phyloP scores from a whole-genome alignment of 2,888 invertebrate genomes.

The Pharmacophagus antenor region DNA sequence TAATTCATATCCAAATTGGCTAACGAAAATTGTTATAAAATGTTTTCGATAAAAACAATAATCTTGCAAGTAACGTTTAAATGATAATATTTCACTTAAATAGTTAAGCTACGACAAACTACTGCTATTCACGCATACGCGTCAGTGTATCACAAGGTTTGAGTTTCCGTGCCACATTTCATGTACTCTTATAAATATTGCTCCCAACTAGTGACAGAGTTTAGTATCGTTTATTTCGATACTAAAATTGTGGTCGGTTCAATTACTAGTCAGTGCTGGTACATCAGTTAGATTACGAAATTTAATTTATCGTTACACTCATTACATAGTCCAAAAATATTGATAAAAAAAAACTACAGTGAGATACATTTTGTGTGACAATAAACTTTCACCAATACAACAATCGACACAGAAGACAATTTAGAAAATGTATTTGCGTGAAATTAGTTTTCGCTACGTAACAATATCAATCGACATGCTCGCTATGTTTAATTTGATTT shows the following conservation, averaged over 20 bases:
- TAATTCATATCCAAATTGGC: constrained; percentile 9
- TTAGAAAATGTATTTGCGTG: constrained; percentile 2
- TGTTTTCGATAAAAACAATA: constrained; percentile 10
- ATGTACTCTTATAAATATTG: no score
- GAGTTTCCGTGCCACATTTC: no score
- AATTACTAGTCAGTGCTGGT: no score
- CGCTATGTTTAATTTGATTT: neutral
- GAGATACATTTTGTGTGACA: neutral
- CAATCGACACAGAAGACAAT: constrained; percentile 1
- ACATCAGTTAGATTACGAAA: neutral
- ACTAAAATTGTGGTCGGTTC: no score
- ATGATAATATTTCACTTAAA: no score
- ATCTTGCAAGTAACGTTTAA: constrained; percentile 7
- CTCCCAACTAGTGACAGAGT: no score
- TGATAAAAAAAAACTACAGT: neutral
- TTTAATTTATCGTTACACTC: neutral
- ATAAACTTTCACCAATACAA: constrained; percentile 8
- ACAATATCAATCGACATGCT: neutral
- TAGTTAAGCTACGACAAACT: neutral
- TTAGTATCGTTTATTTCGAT: no score
- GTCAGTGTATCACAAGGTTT: no score
- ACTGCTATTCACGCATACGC: no score
- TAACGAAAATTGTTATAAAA: neutral
- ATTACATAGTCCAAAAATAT: neutral
- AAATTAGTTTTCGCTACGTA: constrained; percentile 3